Conservation (phyloP, 2,113 vertebrate species). For the Myiagra hebetior region DNA sequence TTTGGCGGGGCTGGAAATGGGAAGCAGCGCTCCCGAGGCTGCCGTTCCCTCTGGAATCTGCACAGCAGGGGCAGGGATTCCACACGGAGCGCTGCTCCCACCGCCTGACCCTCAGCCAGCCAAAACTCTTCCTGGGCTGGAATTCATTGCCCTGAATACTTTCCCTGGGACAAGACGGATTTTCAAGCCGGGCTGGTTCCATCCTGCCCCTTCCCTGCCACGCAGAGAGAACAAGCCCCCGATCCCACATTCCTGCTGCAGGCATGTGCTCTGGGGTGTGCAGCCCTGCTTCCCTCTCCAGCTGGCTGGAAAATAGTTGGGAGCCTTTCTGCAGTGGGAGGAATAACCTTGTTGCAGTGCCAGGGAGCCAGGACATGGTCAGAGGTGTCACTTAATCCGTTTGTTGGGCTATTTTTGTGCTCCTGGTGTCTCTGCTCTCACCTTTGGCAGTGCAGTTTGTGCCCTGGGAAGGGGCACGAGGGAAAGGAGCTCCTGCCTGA, state of each 20-base stretch:
- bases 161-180: neutral
- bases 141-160: neutral
- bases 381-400: neutral
- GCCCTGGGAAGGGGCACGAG: neutral
- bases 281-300: neutral
- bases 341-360: neutral
- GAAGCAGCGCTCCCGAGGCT: neutral
- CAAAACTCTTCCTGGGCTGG: neutral
- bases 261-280: neutral
- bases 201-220: neutral
- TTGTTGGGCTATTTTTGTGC: neutral
- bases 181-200: neutral
- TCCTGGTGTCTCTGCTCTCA: neutral
- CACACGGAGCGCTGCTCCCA: accelerated
- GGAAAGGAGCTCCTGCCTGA: neutral
- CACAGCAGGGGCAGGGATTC: neutral
- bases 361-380: neutral
- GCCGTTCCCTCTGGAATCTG: neutral
- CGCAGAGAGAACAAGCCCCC: neutral
- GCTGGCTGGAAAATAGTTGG: conserved; percentile 2
- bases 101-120: neutral
- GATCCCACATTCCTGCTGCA: neutral
- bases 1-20: neutral
- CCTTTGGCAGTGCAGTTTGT: neutral
- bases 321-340: neutral